Base-by-base conservation (phyloP, 2,113 vertebrate genomes). In the Otis tarda region DNA sequence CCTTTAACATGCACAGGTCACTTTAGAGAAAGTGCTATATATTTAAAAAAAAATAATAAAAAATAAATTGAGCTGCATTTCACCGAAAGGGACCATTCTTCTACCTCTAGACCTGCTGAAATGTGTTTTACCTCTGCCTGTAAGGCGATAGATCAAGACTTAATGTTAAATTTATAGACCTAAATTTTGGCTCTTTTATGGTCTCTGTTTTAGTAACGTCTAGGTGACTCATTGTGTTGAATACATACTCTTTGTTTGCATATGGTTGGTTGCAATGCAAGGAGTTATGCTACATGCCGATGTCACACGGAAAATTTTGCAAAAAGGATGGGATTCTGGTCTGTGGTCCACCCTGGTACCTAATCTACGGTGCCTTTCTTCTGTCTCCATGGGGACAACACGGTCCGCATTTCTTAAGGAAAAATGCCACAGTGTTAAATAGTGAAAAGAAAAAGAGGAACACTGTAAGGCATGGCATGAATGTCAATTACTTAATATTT, bases 401-500 rank as follows among this genome's bases (percentile, higher is more conserved):
- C 2, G 53, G 11, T 7, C 10, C 16, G 22, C 27, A 17, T 39
- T 17, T 75, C 39, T 52, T 35, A 47, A 70, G 33, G 22, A 65
- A 53, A 49, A 61, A 4, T 2, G 12, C 9, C 20, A 19, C 15
- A 10, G 11, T 25, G 10, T 39, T 52, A 39, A 64, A 43, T 0
- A 56, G 16, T 12, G 5, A 45, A 78, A 84, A 68, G 33, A 22
- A 24, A 2, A 69, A 23, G 20, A 37, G 0, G 4, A 31, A 10
- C 19, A 28, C 0, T 0, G 1, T 49, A 53, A 79, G 25, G 27
- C 49, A 37, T 20, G 19, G 22, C n/a, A 31, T 30, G 35, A 90
- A 90, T 70, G 21, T 73, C 77, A 83, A 50, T 83, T 74, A 71
- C 31, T 67, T 71, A 93, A 70, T 77, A 86, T 83, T 74, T 81